phyloP scores from a whole-genome alignment of 2,888 invertebrate genomes.

The Harpalus rubripes region DNA sequence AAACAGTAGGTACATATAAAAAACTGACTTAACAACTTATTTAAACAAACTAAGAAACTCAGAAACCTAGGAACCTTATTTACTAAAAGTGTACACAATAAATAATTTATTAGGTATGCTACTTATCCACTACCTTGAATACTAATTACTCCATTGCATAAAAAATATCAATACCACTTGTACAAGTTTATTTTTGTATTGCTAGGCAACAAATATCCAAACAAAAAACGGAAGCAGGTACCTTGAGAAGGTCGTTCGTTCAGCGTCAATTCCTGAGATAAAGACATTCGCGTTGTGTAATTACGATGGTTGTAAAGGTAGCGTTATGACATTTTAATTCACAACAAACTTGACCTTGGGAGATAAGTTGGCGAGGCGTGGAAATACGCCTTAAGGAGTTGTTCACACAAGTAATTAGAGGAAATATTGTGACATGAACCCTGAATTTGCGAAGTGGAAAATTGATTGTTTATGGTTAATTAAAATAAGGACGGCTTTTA shows the following conservation, averaged over 20 bases:
- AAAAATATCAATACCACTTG: not conserved
- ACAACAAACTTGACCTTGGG: constrained; percentile 63
- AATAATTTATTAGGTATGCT: too few relatives aligned
- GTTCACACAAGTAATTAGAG: not conserved
- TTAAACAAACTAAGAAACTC: too few relatives aligned
- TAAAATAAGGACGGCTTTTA: not conserved
- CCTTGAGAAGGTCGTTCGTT: constrained; percentile 64
- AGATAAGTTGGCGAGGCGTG: constrained; percentile 13
- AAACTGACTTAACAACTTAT: too few relatives aligned
- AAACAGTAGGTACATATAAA: too few relatives aligned
- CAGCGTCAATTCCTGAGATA: constrained; percentile 47
- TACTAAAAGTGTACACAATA: too few relatives aligned
- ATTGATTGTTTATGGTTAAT: not conserved
- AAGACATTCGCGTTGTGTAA: constrained; percentile 48
- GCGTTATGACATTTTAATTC: constrained; percentile 62
- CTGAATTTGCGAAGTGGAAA: not conserved
- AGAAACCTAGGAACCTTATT: too few relatives aligned
- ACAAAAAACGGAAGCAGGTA: not conserved
- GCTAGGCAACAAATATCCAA: not conserved
- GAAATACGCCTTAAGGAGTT: not conserved
- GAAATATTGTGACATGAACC: not conserved
- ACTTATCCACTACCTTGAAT: not conserved
- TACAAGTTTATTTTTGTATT: not conserved
- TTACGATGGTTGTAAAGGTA: constrained; percentile 52
- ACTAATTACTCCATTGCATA: not conserved